Percentiles rank a stretch among this genome's conserved stretches.
Evolutionary conservation across 2,888 invertebrate genomes (phyloP).

Genomic region (Macrosiphum euphorbiae): DNA sequence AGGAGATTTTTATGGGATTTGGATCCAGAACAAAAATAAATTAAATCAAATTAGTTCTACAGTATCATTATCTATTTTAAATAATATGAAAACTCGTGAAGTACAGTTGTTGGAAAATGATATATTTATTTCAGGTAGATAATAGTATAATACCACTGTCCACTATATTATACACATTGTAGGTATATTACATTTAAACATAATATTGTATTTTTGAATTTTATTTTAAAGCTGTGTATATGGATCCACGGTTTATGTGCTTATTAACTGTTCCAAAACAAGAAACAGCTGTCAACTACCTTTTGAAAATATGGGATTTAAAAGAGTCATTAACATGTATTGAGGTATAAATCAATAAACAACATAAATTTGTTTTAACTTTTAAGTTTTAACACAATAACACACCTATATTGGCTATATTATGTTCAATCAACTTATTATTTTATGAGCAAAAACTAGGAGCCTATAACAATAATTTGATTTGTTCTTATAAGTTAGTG

Average conservation of each 20-base stretch:
- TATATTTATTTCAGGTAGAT: conserved; percentile 24
- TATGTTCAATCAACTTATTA: too few relatives aligned
- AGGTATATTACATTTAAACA: too few relatives aligned
- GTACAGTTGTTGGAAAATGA: background rate
- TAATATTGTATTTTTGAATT: background rate
- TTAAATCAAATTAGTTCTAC: conserved; percentile 20
- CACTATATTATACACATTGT: too few relatives aligned
- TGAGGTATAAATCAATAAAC: background rate
- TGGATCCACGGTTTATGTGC: background rate
- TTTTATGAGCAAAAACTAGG: too few relatives aligned
- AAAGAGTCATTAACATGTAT: background rate
- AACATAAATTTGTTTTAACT: too few relatives aligned
- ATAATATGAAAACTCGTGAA: background rate
- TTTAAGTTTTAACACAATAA: too few relatives aligned
- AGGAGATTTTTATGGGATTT: background rate
- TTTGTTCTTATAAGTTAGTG: too few relatives aligned
- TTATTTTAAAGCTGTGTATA: background rate
- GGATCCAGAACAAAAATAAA: conserved; percentile 12
- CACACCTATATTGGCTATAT: too few relatives aligned
- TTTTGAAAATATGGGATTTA: background rate
- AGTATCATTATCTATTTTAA: background rate
- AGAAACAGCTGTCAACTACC: background rate
- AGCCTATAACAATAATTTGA: too few relatives aligned
- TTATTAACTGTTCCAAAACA: background rate
- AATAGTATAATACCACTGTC: background rate